Base-by-base conservation (phyloP, 2,888 invertebrate species). In the Drosophila formosana region DNA sequence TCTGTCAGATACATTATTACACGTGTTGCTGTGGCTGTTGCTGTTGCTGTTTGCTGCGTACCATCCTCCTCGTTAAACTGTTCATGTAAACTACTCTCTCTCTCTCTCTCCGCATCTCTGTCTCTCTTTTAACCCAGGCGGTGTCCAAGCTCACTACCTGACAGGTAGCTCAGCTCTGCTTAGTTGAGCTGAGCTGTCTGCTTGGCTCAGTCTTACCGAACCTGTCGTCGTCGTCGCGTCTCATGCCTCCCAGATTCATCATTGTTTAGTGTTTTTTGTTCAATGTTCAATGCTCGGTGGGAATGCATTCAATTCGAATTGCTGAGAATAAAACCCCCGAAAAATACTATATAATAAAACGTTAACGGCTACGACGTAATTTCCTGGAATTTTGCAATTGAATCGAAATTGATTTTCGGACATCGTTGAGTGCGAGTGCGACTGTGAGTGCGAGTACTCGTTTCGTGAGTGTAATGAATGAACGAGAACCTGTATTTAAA, bases 381-480 rank as follows among this genome's bases (percentile, higher is more conserved):
- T 83, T 89, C 84, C 75, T 69, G 70, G 78, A 83, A 88, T 73
- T 73, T 70, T 47, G 88, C 82, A 69, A 88, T 85, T 85, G 86
- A 85, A 83, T 86, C 65, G 68, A 67, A 88, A 82, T 88, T 83
- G 89, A 89, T 87, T 80, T 84, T 67, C 67, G 70, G 61, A 43
- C 67, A 60, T 66, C 61, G 50, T 65, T 52, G 58, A 74, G 37
- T 37, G 37, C 34, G 58, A 74, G 37, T 37, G 37, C 34, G 34
- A 30, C 0, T 30, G 30, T 8, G 32, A 37, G 34, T 37, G 34
- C n/a, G 37, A 37, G 82, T 78, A 32, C 34, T 13, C 23, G 47
- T 49, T 34, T 25, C 51, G 55, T 60, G 41, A 28, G 32, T 70
- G 23, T 57, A 23, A 37, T 78, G 78, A 73, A 66, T 61, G 57